Conservation (phyloP, 2,113 vertebrate genomes). For the Cephalophus harveyi region DNA sequence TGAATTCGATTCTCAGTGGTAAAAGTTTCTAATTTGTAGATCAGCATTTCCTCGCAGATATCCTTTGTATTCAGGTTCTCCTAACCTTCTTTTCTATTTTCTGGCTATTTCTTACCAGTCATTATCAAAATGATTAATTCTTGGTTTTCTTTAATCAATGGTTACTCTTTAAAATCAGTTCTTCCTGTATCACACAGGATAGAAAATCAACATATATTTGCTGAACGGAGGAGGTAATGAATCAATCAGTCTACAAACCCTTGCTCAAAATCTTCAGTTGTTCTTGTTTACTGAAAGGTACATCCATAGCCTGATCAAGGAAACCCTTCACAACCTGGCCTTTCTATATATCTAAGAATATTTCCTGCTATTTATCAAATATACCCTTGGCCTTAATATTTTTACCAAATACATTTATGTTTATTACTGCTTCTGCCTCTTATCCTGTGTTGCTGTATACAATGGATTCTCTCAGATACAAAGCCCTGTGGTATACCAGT, state of each 20-base stretch:
- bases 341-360: not conserved
- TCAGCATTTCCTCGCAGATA: not conserved
- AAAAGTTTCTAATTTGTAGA: not conserved
- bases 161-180: not conserved
- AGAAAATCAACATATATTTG: not conserved
- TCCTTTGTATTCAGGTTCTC: not conserved
- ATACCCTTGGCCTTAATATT: not conserved
- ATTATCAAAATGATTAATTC: not conserved
- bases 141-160: not conserved
- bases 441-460: not conserved
- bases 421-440: not conserved
- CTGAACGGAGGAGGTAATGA: not conserved
- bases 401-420: not conserved
- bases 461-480: not conserved
- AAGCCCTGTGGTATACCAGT: not conserved
- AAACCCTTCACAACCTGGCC: not conserved
- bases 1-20: not conserved
- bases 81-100: not conserved
- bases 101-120: not conserved
- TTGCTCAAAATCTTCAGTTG: not conserved
- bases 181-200: not conserved
- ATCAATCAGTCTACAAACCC: not conserved
- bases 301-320: not conserved
- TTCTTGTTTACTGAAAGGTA: not conserved
- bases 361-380: not conserved